Evolutionary conservation across 1,140 invertebrate genomes (phyloP), one percentile per base, ranked within the genome.

Genomic region (Thaumetopoea pityocampa): DNA sequence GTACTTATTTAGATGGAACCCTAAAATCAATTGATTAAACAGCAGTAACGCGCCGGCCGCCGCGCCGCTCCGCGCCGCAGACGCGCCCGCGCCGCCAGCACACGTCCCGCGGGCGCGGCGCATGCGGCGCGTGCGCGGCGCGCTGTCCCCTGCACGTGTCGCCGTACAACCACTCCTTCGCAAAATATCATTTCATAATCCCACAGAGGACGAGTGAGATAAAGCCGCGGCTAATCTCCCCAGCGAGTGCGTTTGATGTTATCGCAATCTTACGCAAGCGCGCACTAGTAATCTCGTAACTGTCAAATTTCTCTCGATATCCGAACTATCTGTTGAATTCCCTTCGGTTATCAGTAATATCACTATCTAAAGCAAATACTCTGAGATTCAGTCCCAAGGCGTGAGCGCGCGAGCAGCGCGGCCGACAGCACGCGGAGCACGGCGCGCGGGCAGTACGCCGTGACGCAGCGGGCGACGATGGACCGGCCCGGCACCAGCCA

Each of bases 401-500:
- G 58, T 65, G 50, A 64, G 42, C 48, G 67, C 29, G 61, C 60
- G 24, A 26, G n/a, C 15, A 18, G 36, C 29, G 36, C 12, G 15
- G 20, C n/a, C n/a, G 17, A 32, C 18, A 36, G 28, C 16, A 22
- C 28, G 41, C 19, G 16, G 30, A 30, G 12, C n/a, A 5, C 15
- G 27, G 22, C 10, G 17, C 22, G 11, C 32, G 15, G 28, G n/a
- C n/a, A n/a, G 37, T 38, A 19, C 12, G 11, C 15, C 9, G 14
- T 29, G 17, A 11, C n/a, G n/a, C n/a, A 45, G 24, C 46, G 19
- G 29, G 36, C 29, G 5, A 56, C 52, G 19, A 84, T 84, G 80
- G 80, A 84, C 49, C 65, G 67, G 42, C 77, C 80, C 0, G 71
- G 69, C 26, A 80, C 77, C 1, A 84, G 80, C 38, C 67, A 61